Base-by-base conservation (phyloP, 2,797 vertebrate genomes). In the Setipinna tenuifilis region DNA sequence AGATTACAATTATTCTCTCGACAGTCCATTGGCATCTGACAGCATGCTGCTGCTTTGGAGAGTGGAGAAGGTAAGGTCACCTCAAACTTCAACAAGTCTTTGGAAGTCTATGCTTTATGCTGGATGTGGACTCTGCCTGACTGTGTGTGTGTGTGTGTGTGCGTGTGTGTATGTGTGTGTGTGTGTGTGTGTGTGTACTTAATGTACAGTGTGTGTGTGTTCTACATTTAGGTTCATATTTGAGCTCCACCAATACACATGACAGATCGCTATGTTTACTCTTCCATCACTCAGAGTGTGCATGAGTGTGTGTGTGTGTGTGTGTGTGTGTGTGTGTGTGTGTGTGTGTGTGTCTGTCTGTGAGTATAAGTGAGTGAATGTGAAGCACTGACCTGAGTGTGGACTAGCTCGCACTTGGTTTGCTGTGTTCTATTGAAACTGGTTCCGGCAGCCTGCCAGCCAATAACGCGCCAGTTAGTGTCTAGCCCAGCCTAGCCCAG, bases 1-100 rank as follows among this genome's bases (percentile, higher is more conserved):
- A 58, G 48, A 87, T 87, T 84, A 83, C 65, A 86, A 68, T 84
- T 85, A 84, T 71, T 83, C 68, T 87, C 71, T 82, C 41, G 41
- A 25, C 83, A 83, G 82, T 83, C 25, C 54, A 6, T 54, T 71
- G 23, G 71, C 71, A 78, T 28, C 82, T 85, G n/a, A 87, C 75
- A 54, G n/a, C 46, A 48, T 11, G 83, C 23, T 0, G 25, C 19
- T 21, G 71, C 71, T 78, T 14, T 21, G 71, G 71, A 78, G 17
- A 44, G 71, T 0, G 17, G 31, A 41, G 71, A 59, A 54, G 68
- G 16, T 17, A 11, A 25, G 46, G 50, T 86, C 84, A 65, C 83
- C 85, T 54, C 2, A 1, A 85, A 78, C 71, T 78, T 78, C 71
- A 75, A 5, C 68, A 78, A 78, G 71, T 78, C 41, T 78, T 17